phyloP scores from a whole-genome alignment of 1,140 invertebrate genomes.

The Temnothorax longispinosus region DNA sequence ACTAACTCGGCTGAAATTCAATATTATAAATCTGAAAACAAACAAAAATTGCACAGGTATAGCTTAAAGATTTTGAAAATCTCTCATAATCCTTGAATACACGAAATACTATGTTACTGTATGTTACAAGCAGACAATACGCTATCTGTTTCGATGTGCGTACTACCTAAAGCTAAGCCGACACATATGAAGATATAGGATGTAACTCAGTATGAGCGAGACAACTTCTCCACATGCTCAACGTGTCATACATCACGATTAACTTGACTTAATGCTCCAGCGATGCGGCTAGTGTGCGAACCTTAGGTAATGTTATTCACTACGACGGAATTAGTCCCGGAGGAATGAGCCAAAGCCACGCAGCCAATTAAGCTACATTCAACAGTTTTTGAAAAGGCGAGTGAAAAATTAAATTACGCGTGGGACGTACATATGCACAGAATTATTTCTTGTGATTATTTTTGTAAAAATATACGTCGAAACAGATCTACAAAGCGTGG shows the following conservation, averaged over 20 bases:
- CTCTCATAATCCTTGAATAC: not conserved
- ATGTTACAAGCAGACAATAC: not conserved
- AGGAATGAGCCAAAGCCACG: not conserved
- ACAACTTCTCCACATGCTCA: slow-evolving; percentile 47
- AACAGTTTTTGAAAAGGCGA: not conserved
- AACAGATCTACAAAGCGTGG: not conserved
- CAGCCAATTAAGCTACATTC: slow-evolving; percentile 30
- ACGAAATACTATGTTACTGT: not conserved
- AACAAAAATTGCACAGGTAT: not conserved
- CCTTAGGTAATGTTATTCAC: slow-evolving; percentile 45
- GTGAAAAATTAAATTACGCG: slow-evolving; percentile 3
- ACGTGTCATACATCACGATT: slow-evolving; percentile 60
- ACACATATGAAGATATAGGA: slow-evolving; percentile 62
- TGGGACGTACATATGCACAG: not conserved
- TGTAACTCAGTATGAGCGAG: slow-evolving; percentile 49
- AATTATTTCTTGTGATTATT: not conserved
- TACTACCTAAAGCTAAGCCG: slow-evolving; percentile 43
- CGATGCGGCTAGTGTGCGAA: slow-evolving; percentile 25
- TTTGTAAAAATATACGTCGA: not conserved
- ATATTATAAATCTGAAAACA: not conserved
- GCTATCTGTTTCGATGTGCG: slow-evolving; percentile 26
- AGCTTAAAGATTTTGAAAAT: not conserved
- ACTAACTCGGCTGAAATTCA: not conserved
- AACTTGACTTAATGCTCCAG: slow-evolving; percentile 60
- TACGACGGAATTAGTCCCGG: slow-evolving; percentile 21